Percentiles rank a stretch among this genome's conserved stretches.
These are phyloP conservation scores for Dendropsophus ebraccatus DNA, from an alignment of 2,113 vertebrate genomes.

Conservation along the genomic window DNA sequence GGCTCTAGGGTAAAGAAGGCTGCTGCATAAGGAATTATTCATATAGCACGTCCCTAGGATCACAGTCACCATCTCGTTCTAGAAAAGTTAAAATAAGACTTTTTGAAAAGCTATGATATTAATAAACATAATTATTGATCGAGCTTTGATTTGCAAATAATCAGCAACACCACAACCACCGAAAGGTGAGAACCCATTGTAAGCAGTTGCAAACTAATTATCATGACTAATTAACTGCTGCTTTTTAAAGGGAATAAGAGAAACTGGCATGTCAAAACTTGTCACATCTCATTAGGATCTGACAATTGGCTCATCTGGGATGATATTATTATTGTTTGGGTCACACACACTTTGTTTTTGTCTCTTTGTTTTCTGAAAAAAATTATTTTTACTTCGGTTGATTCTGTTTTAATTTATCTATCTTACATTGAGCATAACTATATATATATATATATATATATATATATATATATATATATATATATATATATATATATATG, in stretches of 20 bases:
- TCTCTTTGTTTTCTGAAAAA: conserved; percentile 13
- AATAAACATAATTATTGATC: background rate
- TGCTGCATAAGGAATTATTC: no score
- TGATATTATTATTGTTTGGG: conserved; percentile 21
- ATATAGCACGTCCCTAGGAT: background rate
- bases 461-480: no score
- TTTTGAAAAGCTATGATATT: background rate
- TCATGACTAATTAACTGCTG: conserved; percentile 55
- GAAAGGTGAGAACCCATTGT: conserved; percentile 47
- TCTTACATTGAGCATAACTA: background rate
- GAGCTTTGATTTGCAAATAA: background rate
- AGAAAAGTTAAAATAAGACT: background rate
- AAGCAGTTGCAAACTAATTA: conserved; percentile 56
- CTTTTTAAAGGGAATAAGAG: conserved; percentile 33
- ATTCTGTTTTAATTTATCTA: background rate
- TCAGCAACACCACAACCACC: conserved; percentile 7
- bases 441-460: background rate
- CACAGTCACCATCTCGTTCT: background rate
- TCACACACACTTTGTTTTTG: conserved; percentile 12
- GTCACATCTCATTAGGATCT: conserved; percentile 51
- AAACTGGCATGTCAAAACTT: conserved; percentile 48
- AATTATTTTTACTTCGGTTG: background rate
- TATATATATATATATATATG: no score
- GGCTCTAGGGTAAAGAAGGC: no score
- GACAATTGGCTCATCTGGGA: conserved; percentile 44